Evolutionary conservation across 1,140 invertebrate species (phyloP).

Genomic region (Nasonia vitripennis): DNA sequence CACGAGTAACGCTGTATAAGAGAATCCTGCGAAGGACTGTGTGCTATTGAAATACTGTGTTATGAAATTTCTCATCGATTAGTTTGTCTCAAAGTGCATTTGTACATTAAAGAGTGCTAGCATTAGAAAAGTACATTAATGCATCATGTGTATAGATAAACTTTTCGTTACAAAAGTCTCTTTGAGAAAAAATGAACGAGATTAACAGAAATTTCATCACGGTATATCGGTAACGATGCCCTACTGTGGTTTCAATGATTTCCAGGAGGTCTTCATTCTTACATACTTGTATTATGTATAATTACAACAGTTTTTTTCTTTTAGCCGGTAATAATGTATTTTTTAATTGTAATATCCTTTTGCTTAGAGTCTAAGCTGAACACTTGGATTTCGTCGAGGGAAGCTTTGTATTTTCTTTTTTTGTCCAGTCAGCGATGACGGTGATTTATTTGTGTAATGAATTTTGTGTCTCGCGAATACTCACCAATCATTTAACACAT

Average conservation of each 20-base stretch:
- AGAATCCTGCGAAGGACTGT: background rate
- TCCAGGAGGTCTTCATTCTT: conserved; percentile 47
- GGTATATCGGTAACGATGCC: background rate
- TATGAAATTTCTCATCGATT: background rate
- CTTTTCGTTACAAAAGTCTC: background rate
- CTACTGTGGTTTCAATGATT: background rate
- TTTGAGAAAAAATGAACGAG: background rate
- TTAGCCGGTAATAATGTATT: conserved; percentile 46
- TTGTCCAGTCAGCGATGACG: conserved; percentile 46
- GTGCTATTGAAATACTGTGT: background rate
- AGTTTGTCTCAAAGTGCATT: background rate
- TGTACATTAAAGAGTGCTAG: background rate
- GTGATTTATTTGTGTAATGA: conserved; percentile 50
- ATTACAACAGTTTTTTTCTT: conserved; percentile 49
- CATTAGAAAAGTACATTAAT: background rate
- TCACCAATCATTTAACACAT: conserved; percentile 30
- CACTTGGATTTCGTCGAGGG: conserved; percentile 47
- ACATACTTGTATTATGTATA: conserved; percentile 48
- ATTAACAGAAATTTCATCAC: background rate
- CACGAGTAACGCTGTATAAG: background rate
- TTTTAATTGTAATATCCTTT: conserved; percentile 51
- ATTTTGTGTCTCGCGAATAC: conserved; percentile 47
- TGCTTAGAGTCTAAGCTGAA: conserved; percentile 47
- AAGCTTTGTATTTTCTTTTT: conserved; percentile 48
- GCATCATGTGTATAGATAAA: no score